phyloP scores from a whole-genome alignment of 2,113 vertebrate species.

The Poeciliopsis turrubarensis region DNA sequence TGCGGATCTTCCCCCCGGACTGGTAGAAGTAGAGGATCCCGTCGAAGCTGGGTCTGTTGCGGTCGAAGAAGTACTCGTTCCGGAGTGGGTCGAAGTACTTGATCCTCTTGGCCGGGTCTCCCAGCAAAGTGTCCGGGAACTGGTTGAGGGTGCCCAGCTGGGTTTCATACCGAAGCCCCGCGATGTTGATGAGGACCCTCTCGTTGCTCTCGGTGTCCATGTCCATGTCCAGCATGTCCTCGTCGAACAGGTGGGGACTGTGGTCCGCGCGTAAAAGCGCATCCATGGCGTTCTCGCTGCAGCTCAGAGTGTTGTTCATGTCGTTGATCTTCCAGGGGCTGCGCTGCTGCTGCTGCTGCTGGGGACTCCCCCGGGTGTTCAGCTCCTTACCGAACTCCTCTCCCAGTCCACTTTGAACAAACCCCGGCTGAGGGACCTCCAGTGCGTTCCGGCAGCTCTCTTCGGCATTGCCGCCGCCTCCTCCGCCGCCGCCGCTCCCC shows the following conservation, averaged over 20 bases:
- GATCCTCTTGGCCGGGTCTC: slow-evolving; percentile 91
- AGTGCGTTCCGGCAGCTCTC: slow-evolving; percentile 74
- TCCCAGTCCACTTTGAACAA: slow-evolving; percentile 67
- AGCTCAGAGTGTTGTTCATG: slow-evolving; percentile 81
- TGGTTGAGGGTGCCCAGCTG: slow-evolving; percentile 94
- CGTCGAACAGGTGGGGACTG: slow-evolving; percentile 82
- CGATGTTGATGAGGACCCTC: slow-evolving; percentile 94
- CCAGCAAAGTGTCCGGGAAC: slow-evolving; percentile 93
- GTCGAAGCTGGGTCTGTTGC: slow-evolving; percentile 95
- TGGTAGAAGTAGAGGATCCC: slow-evolving; percentile 97
- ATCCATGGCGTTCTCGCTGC: slow-evolving; percentile 80
- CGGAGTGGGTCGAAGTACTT: slow-evolving; percentile 95
- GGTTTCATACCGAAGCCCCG: slow-evolving; percentile 93
- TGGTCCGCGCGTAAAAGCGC: slow-evolving; percentile 83
- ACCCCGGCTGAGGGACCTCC: slow-evolving; percentile 72
- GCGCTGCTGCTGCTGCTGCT: slow-evolving; percentile 50
- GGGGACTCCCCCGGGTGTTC: slow-evolving; percentile 66
- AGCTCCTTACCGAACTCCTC: slow-evolving; percentile 71
- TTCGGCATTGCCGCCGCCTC: slow-evolving; percentile 53
- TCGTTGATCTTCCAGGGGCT: slow-evolving; percentile 79
- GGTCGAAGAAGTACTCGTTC: slow-evolving; percentile 99
- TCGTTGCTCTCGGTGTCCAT: slow-evolving; percentile 79
- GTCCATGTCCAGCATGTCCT: slow-evolving; percentile 80
- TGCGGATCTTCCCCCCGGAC: slow-evolving; percentile 91
- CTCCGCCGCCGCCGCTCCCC: slow-evolving; percentile 72